Percentiles rank a stretch among this genome's conserved stretches.
These are phyloP conservation scores for Euschistus heros DNA, from an alignment of 1,140 invertebrate genomes.

Conservation along the genomic window DNA sequence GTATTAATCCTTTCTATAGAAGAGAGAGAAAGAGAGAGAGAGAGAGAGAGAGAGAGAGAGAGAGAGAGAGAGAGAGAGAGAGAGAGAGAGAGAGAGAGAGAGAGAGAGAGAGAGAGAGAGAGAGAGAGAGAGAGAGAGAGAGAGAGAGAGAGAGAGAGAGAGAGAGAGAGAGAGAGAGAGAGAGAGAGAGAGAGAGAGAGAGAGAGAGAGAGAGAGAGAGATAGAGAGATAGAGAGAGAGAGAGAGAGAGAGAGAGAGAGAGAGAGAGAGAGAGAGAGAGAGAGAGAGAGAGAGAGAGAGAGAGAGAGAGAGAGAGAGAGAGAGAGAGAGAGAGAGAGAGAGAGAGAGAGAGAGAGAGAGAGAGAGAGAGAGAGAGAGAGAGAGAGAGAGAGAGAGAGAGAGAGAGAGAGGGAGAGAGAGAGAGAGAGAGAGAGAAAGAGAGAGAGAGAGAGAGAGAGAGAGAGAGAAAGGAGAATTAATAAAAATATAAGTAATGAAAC, in stretches of 20 bases:
- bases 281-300: slow-evolving; percentile 21
- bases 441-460: slow-evolving; percentile 21
- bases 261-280: slow-evolving; percentile 23
- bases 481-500: no score
- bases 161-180: slow-evolving; percentile 19
- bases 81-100: slow-evolving; percentile 21
- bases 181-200: slow-evolving; percentile 19
- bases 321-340: background rate
- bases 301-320: slow-evolving; percentile 21
- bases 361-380: background rate
- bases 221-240: slow-evolving; percentile 20
- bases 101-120: slow-evolving; percentile 20
- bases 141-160: slow-evolving; percentile 20
- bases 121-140: slow-evolving; percentile 21
- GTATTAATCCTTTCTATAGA: background rate
- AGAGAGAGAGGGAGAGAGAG: background rate
- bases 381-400: background rate
- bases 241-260: slow-evolving; percentile 18
- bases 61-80: slow-evolving; percentile 22
- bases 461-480: slow-evolving; percentile 16
- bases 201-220: slow-evolving; percentile 17
- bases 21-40: background rate
- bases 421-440: slow-evolving; percentile 11
- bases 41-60: slow-evolving; percentile 6
- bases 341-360: background rate